Evolutionary conservation across 2,113 vertebrate species (phyloP).

Genomic region (cat (Felis catus)): DNA sequence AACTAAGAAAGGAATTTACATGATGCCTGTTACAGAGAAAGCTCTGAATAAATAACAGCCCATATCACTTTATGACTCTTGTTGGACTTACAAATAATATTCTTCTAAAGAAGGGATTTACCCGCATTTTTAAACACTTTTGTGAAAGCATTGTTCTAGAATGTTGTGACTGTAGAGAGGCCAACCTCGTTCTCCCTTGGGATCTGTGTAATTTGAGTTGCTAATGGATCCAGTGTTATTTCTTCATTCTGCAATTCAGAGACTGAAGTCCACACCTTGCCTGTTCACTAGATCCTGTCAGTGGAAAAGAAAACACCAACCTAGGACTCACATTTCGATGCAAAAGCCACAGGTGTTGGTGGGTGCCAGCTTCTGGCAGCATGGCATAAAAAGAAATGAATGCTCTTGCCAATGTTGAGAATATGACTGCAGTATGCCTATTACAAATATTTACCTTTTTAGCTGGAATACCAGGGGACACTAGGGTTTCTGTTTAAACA

Average conservation of each 20-base stretch:
- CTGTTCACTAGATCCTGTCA: background rate
- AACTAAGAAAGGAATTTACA: background rate
- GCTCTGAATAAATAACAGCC: background rate
- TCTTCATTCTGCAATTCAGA: slow-evolving; percentile 23
- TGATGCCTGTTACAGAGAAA: background rate
- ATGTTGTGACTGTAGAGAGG: background rate
- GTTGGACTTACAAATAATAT: background rate
- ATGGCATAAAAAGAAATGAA: slow-evolving; percentile 64
- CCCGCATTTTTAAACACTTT: background rate
- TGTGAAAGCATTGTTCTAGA: background rate
- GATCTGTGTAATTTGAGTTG: slow-evolving; percentile 47
- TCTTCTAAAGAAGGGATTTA: slow-evolving; percentile 29
- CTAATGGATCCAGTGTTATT: slow-evolving; percentile 61
- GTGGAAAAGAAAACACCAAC: slow-evolving; percentile 66
- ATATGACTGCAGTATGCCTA: slow-evolving; percentile 53
- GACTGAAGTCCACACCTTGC: slow-evolving; percentile 18
- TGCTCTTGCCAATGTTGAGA: slow-evolving; percentile 29
- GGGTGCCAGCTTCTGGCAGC: slow-evolving; percentile 69
- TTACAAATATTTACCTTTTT: slow-evolving; percentile 76
- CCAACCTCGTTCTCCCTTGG: background rate
- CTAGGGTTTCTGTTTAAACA: slow-evolving; percentile 65
- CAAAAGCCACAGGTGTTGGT: slow-evolving; percentile 61
- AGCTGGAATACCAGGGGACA: slow-evolving; percentile 46
- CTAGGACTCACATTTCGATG: slow-evolving; percentile 57
- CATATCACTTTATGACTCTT: background rate